Evolutionary conservation across 1,140 invertebrate species (phyloP).

Genomic region (Ridgeia piscesae): DNA sequence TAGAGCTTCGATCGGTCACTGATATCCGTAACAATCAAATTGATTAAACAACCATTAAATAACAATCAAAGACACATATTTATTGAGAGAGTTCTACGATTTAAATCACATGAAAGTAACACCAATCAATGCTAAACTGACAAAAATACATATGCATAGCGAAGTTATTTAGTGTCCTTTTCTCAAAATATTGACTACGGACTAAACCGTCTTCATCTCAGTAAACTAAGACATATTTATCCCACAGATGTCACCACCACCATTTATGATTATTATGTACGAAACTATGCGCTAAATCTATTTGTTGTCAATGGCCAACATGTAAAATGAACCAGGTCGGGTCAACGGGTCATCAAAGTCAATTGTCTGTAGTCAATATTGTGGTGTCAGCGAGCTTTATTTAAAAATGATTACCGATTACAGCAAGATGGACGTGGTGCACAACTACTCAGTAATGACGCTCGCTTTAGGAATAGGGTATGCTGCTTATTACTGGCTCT

Average conservation of each 20-base stretch:
- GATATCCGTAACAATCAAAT: too few relatives aligned
- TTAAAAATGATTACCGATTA: neutral
- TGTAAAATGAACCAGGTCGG: neutral
- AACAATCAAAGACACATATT: too few relatives aligned
- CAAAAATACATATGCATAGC: too few relatives aligned
- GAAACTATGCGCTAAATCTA: neutral
- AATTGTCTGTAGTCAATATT: neutral
- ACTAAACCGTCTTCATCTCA: neutral
- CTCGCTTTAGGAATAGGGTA: neutral
- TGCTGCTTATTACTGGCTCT: neutral
- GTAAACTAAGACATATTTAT: neutral
- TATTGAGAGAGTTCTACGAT: too few relatives aligned
- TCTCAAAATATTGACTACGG: too few relatives aligned
- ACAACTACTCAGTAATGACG: neutral
- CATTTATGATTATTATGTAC: neutral
- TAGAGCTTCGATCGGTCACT: too few relatives aligned
- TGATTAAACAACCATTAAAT: too few relatives aligned
- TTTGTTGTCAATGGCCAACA: neutral
- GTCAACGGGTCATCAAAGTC: neutral
- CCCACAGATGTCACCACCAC: neutral
- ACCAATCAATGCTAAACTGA: too few relatives aligned
- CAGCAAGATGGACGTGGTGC: neutral
- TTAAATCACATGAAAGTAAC: too few relatives aligned
- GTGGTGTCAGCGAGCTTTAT: neutral
- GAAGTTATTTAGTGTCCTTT: too few relatives aligned